Evolutionary conservation across 1,140 invertebrate species (phyloP).

Genomic region (Pseudoatta argentina): DNA sequence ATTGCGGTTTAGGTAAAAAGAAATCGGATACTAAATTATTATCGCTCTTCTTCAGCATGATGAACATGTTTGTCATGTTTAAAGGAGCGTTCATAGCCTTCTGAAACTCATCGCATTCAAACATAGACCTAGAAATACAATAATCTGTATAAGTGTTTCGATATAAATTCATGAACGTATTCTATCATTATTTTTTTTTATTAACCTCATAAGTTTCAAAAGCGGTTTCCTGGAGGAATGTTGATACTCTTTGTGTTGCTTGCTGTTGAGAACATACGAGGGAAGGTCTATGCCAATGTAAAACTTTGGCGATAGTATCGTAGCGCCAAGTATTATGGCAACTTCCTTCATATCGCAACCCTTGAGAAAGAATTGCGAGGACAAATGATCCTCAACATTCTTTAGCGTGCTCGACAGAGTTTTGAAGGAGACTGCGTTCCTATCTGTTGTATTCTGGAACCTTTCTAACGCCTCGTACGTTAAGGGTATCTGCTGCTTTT

Average conservation of each 20-base stretch:
- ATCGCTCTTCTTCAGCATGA: constrained; percentile 82
- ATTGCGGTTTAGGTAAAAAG: constrained; percentile 84
- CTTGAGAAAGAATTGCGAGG: constrained; percentile 77
- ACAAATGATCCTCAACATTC: constrained; percentile 78
- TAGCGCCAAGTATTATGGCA: constrained; percentile 81
- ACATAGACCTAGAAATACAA: constrained; percentile 79
- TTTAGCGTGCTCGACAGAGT: constrained; percentile 75
- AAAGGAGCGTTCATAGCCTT: constrained; percentile 79
- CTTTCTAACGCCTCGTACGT: constrained; percentile 79
- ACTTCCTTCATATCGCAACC: constrained; percentile 81
- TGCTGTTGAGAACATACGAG: constrained; percentile 78
- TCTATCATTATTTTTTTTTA: not conserved
- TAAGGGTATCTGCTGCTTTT: constrained; percentile 85
- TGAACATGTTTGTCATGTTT: constrained; percentile 82
- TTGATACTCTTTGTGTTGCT: constrained; percentile 78
- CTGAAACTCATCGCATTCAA: constrained; percentile 82
- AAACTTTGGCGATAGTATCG: constrained; percentile 82
- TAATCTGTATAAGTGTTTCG: not conserved
- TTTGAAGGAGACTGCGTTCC: constrained; percentile 77
- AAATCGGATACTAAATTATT: constrained; percentile 78
- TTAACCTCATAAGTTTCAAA: constrained; percentile 82
- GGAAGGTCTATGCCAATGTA: constrained; percentile 81
- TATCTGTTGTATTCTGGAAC: constrained; percentile 78
- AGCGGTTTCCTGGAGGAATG: constrained; percentile 81
- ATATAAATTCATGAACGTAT: not conserved